Evolutionary conservation across 2,888 invertebrate species (phyloP).

Genomic region (Argyra leucocephala): DNA sequence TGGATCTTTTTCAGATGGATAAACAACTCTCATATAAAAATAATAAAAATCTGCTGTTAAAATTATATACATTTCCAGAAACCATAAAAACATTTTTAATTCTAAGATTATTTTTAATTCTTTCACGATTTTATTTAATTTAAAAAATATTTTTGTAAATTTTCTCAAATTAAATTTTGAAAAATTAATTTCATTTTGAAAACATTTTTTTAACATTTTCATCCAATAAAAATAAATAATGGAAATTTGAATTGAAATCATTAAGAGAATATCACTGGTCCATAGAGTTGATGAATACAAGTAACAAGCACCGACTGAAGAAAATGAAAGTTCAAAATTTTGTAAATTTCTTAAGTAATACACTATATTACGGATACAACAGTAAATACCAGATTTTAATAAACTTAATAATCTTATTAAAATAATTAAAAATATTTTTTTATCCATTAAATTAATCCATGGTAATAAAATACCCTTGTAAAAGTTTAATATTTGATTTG

Average conservation of each 20-base stretch:
- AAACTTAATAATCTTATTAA: too few species aligned
- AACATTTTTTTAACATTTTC: background rate
- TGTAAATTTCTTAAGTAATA: too few species aligned
- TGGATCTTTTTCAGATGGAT: background rate
- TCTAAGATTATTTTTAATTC: background rate
- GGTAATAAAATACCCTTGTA: background rate
- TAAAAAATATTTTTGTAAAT: background rate
- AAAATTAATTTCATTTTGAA: background rate
- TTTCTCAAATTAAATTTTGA: background rate
- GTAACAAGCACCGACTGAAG: background rate
- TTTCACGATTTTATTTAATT: background rate
- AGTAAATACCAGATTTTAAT: too few species aligned
- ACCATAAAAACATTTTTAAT: background rate
- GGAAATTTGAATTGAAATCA: background rate
- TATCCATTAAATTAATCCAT: too few species aligned
- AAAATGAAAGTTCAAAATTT: background rate
- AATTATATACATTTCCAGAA: background rate
- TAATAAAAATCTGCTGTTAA: background rate
- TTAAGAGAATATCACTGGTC: background rate
- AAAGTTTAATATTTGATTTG: background rate
- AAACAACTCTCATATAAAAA: background rate
- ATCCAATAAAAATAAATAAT: background rate
- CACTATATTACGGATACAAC: too few species aligned
- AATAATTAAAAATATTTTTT: too few species aligned
- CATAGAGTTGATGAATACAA: background rate